Evolutionary conservation across 2,113 vertebrate species (phyloP).

Genomic region (Caranx melampygus): DNA sequence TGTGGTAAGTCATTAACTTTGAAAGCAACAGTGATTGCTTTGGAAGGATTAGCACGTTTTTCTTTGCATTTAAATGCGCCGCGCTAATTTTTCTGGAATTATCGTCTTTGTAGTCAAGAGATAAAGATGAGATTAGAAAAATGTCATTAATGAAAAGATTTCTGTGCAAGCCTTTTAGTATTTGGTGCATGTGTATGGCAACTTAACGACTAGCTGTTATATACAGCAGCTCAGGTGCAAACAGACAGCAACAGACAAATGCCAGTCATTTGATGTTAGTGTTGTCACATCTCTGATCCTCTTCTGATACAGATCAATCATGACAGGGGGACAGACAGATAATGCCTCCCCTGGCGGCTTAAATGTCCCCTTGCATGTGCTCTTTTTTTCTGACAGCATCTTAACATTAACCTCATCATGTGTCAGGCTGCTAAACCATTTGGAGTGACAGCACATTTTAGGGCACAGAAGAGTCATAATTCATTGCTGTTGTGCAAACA

Average conservation of each 20-base stretch:
- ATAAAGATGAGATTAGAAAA: constrained; percentile 68
- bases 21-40: constrained; percentile 78
- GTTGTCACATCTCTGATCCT: constrained; percentile 48
- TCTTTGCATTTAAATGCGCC: constrained; percentile 70
- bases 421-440: constrained; percentile 33
- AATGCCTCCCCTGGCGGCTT: constrained; percentile 40
- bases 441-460: constrained; percentile 49
- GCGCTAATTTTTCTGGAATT: constrained; percentile 59
- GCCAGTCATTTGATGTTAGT: constrained; percentile 44
- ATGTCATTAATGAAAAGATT: constrained; percentile 58
- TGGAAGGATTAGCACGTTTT: constrained; percentile 71
- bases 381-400: constrained; percentile 59
- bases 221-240: constrained; percentile 13
- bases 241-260: constrained; percentile 25
- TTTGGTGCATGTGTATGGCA: constrained; percentile 1
- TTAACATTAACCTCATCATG: constrained; percentile 60
- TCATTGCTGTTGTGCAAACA: constrained; percentile 34
- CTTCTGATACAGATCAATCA: constrained; percentile 55
- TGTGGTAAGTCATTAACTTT: constrained; percentile 79
- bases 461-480: constrained; percentile 15
- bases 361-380: constrained; percentile 47
- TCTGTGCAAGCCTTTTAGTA: neutral
- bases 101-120: constrained; percentile 50
- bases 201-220: neutral
- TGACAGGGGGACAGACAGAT: constrained; percentile 57